Percentiles rank a stretch among this genome's conserved stretches.
phyloP scores from a whole-genome alignment of 2,888 invertebrate genomes.

The Lepetodrilus schrolli region DNA sequence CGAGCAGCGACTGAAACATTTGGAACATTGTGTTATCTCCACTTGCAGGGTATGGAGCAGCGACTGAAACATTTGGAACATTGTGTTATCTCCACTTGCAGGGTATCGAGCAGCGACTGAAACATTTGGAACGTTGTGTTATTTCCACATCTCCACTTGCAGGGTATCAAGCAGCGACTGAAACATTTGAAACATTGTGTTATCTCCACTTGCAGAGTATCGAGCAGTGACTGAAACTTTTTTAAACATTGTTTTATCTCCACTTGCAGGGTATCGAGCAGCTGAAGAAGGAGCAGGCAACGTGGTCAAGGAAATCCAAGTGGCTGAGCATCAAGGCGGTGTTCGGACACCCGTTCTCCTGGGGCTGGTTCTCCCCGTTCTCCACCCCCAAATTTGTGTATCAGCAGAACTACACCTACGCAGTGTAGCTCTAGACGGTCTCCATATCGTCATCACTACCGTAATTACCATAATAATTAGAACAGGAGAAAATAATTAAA shows the following conservation, averaged over 20 bases:
- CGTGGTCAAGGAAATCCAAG: conserved; percentile 92
- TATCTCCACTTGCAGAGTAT: too few relatives aligned
- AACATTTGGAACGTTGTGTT: neutral
- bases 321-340: conserved; percentile 97
- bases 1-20: too few relatives aligned
- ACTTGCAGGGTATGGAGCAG: too few relatives aligned
- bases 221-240: too few relatives aligned
- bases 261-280: conserved; percentile 91
- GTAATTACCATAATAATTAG: too few relatives aligned
- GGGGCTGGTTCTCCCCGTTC: conserved; percentile 96
- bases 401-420: conserved; percentile 55
- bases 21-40: too few relatives aligned
- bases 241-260: neutral
- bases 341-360: conserved; percentile 92
- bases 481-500: too few relatives aligned
- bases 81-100: conserved; percentile 73
- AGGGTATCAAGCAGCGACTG: too few relatives aligned
- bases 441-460: too few relatives aligned
- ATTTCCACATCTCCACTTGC: too few relatives aligned
- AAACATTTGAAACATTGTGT: too few relatives aligned
- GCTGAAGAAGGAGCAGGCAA: conserved; percentile 94
- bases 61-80: neutral
- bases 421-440: conserved; percentile 54
- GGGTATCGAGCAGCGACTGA: conserved; percentile 96
- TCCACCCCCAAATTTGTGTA: conserved; percentile 73